Conservation (phyloP, 2,888 invertebrate species). For the Idaea dimidiata region DNA sequence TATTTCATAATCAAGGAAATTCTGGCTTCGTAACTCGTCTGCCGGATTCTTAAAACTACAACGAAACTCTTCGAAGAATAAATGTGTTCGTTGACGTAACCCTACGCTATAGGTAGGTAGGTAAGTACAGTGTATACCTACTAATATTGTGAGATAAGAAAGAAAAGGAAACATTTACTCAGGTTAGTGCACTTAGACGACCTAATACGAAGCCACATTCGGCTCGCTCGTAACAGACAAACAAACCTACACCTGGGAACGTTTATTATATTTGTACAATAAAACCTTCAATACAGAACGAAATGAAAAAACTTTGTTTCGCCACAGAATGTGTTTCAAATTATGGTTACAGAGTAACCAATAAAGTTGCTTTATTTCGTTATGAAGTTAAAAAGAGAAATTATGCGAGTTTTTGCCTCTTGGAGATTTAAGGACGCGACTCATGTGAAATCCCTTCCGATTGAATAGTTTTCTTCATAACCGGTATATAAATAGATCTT, state of each 20-base stretch:
- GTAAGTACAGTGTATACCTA: background rate
- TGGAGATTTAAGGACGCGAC: no score
- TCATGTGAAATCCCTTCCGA: no score
- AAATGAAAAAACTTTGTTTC: slow-evolving; percentile 14
- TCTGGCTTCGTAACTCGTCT: no score
- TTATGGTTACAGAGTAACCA: background rate
- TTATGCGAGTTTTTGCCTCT: background rate
- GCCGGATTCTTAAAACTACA: no score
- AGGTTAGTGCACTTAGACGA: background rate
- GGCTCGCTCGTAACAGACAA: background rate
- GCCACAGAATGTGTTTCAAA: slow-evolving; percentile 9
- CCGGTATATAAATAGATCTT: no score
- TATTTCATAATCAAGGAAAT: no score
- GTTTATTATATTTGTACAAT: slow-evolving; percentile 14
- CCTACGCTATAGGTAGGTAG: background rate
- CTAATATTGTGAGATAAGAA: background rate
- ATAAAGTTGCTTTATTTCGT: background rate
- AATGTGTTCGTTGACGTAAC: no score
- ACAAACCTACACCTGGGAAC: slow-evolving; percentile 10
- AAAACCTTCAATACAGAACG: slow-evolving; percentile 7
- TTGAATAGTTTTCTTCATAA: no score
- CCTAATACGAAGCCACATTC: background rate
- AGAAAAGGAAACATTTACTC: background rate
- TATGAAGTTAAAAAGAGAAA: background rate
- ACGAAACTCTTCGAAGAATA: background rate